These are phyloP conservation scores for Anguilla anguilla DNA, from an alignment of 2,797 vertebrate species.

Conservation along the genomic window DNA sequence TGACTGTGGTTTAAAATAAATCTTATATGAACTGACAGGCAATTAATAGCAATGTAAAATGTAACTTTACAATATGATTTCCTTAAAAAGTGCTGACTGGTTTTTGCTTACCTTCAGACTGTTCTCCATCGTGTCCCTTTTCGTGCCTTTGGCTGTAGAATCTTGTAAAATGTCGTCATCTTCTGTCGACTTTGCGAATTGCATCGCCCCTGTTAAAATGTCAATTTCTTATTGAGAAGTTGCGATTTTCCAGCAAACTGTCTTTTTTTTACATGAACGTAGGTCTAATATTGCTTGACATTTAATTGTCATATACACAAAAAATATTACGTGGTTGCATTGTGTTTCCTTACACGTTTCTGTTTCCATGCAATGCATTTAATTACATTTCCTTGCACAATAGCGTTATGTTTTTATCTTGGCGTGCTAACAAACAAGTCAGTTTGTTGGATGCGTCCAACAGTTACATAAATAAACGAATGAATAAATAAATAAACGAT, in stretches of 20 bases:
- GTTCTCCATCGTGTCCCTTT: neutral
- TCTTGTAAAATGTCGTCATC: constrained; percentile 53
- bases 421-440: neutral
- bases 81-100: neutral
- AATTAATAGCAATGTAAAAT: neutral
- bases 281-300: neutral
- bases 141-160: neutral
- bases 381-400: neutral
- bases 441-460: neutral
- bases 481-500: neutral
- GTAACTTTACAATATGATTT: constrained; percentile 11
- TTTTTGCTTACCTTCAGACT: neutral
- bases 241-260: neutral
- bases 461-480: neutral
- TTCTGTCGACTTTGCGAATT: constrained; percentile 53
- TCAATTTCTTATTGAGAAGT: neutral
- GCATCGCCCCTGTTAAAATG: constrained; percentile 28
- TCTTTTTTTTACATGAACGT: neutral
- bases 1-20: neutral
- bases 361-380: neutral
- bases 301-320: neutral
- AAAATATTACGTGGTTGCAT: neutral
- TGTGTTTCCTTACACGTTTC: neutral
- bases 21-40: neutral
- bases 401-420: neutral